A percentile compares a stretch with the other conserved stretches of the same genome.
Conservation (phyloP, 2,113 vertebrate species). For the Passer montanus region DNA sequence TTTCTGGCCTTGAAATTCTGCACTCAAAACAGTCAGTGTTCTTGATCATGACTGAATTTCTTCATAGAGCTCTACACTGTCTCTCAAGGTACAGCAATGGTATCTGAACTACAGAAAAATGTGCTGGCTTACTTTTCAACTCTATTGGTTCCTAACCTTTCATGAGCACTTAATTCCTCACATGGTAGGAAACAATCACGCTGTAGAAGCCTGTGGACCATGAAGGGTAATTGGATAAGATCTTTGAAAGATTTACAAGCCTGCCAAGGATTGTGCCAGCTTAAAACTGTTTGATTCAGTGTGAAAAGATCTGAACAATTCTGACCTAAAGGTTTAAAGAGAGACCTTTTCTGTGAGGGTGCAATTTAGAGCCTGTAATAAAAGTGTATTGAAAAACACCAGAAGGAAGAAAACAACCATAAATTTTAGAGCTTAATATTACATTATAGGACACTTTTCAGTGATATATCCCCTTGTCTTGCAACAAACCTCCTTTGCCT, state of each 20-base stretch:
- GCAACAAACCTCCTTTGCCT: neutral
- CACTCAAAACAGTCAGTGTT: neutral
- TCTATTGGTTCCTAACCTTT: constrained; percentile 71
- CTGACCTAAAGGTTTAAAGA: constrained; percentile 77
- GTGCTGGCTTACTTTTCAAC: constrained; percentile 64
- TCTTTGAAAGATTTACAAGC: constrained; percentile 80
- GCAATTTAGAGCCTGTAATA: constrained; percentile 76
- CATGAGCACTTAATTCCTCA: constrained; percentile 74
- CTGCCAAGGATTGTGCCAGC: constrained; percentile 75
- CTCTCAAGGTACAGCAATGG: neutral
- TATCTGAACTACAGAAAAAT: constrained; percentile 12
- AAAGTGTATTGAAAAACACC: constrained; percentile 72
- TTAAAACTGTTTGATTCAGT: constrained; percentile 80
- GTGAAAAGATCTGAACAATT: constrained; percentile 79
- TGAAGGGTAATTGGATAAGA: constrained; percentile 82
- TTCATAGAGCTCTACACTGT: neutral
- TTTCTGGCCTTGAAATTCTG: neutral
- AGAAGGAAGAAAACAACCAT: constrained; percentile 65
- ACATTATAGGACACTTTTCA: constrained; percentile 36
- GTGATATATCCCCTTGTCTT: neutral
- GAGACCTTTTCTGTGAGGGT: constrained; percentile 70
- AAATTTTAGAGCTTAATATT: constrained; percentile 65
- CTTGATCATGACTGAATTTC: neutral
- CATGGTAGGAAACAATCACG: constrained; percentile 63
- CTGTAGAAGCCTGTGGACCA: constrained; percentile 66